Conservation (phyloP, 2,797 vertebrate genomes). For the Diglossa cyanea region DNA sequence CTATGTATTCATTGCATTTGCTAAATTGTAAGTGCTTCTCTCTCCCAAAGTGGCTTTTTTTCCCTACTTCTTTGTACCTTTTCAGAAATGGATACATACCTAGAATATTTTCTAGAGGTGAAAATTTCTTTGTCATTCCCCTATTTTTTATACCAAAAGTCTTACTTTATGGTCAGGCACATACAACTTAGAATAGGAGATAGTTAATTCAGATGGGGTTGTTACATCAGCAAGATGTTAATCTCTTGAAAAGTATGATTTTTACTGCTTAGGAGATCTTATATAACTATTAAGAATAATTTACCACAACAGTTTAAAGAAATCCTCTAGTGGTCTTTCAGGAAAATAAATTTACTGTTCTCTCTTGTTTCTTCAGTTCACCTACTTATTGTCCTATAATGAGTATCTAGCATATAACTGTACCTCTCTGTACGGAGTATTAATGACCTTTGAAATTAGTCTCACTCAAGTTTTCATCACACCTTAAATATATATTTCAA, state of each 20-base stretch:
- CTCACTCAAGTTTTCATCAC: background rate
- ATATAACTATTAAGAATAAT: background rate
- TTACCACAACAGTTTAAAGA: background rate
- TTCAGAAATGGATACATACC: background rate
- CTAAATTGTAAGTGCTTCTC: background rate
- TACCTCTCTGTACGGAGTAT: fast-evolving
- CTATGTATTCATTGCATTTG: background rate
- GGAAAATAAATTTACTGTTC: background rate
- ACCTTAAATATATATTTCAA: background rate
- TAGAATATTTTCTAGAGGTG: background rate
- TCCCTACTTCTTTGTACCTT: background rate
- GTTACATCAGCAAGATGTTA: background rate
- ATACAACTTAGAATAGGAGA: background rate
- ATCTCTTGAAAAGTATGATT: background rate
- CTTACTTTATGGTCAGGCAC: background rate
- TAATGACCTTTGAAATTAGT: background rate
- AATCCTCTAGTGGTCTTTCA: background rate
- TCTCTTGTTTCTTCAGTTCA: background rate
- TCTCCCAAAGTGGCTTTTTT: background rate
- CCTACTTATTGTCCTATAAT: background rate
- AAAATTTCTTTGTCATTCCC: background rate
- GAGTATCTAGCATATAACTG: background rate
- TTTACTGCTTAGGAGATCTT: background rate
- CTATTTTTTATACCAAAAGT: background rate
- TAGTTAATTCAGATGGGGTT: background rate